Conservation (phyloP, 2,113 vertebrate species). For the Dasyprocta punctata region DNA sequence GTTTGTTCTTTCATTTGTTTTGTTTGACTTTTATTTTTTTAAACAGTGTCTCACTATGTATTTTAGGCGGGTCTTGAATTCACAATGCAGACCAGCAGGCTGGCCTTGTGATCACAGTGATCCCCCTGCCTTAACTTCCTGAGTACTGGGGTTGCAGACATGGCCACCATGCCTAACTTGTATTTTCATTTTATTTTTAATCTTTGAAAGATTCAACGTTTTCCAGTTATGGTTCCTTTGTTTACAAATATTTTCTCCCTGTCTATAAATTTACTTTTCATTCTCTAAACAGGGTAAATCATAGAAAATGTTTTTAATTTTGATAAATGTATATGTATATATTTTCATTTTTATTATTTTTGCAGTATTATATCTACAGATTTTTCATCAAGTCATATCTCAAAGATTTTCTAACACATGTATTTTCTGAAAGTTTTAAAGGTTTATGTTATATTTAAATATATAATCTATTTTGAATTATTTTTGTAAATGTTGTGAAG, state of each 20-base stretch:
- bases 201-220: not conserved
- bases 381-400: not conserved
- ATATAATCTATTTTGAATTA: not conserved
- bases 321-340: not conserved
- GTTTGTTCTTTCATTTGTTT: not conserved
- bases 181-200: not conserved
- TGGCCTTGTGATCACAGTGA: not conserved
- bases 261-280: not conserved
- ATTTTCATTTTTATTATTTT: not conserved
- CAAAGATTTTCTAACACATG: not conserved
- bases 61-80: not conserved
- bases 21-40: not conserved
- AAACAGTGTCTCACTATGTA: not conserved
- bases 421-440: not conserved
- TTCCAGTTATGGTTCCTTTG: not conserved
- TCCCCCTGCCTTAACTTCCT: not conserved
- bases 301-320: not conserved
- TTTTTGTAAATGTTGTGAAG: not conserved
- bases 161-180: not conserved
- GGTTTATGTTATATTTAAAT: not conserved
- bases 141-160: not conserved
- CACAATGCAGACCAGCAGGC: not conserved
- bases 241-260: not conserved
- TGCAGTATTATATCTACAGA: not conserved
- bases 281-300: not conserved